phyloP scores from a whole-genome alignment of 2,888 invertebrate species.

The Diarsia dahlii region DNA sequence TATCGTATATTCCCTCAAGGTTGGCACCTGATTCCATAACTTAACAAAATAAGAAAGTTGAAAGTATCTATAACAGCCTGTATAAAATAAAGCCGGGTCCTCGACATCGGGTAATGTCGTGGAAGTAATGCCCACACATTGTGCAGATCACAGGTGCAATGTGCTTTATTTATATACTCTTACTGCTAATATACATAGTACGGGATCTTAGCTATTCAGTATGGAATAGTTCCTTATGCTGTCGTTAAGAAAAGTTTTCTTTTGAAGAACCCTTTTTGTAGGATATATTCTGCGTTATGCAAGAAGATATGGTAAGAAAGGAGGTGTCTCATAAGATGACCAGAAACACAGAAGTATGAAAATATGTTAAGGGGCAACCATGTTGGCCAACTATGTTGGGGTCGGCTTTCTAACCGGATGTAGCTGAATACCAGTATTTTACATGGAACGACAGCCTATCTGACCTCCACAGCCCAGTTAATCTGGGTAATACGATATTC shows the following conservation, averaged over 20 bases:
- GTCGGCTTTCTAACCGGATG: no score
- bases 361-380: no score
- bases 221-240: conserved; percentile 6
- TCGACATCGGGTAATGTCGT: conserved; percentile 57
- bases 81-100: conserved; percentile 51
- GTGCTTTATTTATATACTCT: conserved; percentile 56
- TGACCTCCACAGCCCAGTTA: no score
- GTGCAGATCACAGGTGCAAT: conserved; percentile 48
- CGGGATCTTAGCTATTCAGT: conserved; percentile 19
- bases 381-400: no score
- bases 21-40: not conserved
- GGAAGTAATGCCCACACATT: conserved; percentile 56
- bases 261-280: conserved; percentile 7
- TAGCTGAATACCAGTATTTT: no score
- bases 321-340: no score
- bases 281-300: conserved; percentile 2
- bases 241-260: conserved; percentile 35
- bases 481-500: no score
- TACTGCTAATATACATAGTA: conserved; percentile 19
- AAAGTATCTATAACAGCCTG: conserved; percentile 3
- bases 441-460: no score
- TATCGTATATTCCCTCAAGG: not conserved
- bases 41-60: not conserved
- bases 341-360: no score
- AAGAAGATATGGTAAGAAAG: not conserved